phyloP scores from a whole-genome alignment of 2,888 invertebrate species.

The Cheilosia scutellata region DNA sequence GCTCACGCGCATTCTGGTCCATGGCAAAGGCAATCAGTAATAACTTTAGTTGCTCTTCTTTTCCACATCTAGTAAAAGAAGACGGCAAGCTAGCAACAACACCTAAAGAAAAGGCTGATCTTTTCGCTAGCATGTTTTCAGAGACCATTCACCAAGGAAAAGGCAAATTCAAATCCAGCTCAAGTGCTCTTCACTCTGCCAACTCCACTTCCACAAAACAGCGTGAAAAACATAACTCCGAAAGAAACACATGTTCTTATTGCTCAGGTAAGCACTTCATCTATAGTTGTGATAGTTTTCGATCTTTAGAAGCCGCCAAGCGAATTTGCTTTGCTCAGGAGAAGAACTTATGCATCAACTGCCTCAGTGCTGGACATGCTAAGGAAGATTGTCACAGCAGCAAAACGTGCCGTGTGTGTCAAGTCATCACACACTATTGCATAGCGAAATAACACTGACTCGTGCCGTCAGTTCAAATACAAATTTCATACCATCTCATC shows the following conservation, averaged over 20 bases:
- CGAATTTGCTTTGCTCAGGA: slow-evolving; percentile 6
- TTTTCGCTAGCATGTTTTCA: no score
- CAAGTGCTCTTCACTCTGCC: not conserved
- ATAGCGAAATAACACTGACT: not conserved
- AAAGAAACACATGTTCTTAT: slow-evolving; percentile 1
- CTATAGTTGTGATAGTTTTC: slow-evolving; percentile 39
- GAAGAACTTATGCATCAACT: slow-evolving; percentile 27
- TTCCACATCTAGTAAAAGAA: no score
- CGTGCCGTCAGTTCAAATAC: not conserved
- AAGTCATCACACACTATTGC: slow-evolving; percentile 25
- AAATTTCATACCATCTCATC: slow-evolving; percentile 4
- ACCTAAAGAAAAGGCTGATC: no score
- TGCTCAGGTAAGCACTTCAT: slow-evolving; percentile 23
- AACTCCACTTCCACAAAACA: not conserved
- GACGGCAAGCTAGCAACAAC: no score
- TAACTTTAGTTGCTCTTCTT: no score
- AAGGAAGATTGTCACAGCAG: not conserved
- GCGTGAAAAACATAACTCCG: no score
- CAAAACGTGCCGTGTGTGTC: slow-evolving; percentile 11
- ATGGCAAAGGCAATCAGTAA: no score
- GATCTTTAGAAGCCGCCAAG: slow-evolving; percentile 2
- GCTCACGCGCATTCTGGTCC: no score
- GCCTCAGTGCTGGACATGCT: slow-evolving; percentile 9
- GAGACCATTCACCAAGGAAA: not conserved
- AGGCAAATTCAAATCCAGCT: not conserved